Base-by-base conservation (phyloP, 1,140 invertebrate species). In the Cotesia vestalis region DNA sequence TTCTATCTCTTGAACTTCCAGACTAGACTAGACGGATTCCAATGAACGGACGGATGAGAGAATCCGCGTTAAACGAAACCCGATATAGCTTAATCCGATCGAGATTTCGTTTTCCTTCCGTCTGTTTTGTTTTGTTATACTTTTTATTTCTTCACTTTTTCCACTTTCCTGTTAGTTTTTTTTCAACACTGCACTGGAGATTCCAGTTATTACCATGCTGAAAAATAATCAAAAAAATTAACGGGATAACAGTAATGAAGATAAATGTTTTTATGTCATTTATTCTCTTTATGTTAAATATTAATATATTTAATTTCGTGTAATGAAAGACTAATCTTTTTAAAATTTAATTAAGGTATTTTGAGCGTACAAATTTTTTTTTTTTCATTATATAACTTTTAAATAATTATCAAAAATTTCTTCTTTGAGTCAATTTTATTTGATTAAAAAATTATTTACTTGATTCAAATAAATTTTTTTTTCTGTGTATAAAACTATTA, bases 51-150 rank as follows among this genome's bases (percentile, higher is more conserved):
- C 55, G 34, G 60, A 53, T 34, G 36, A 68, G 66, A 68, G 55
- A 68, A 59, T 68, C 55, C 35, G 34, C 66, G 66, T 53, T 68
- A 68, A 68, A 59, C 66, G 66, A 68, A 68, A 68, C 36, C 66
- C 66, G 55, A 46, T 46, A 68, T 68, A 68, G 66, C 53, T 68
- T 68, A 68, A 68, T 68, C 52, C 66, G 52, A 55, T 68, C 40
- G 40, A 52, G 66, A 35, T 59, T 57, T 68, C 55, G 17, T 59
- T 68, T 68, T 57, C 53, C 17, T 52, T 66, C 53, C 53, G 53
- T 57, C 20, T 52, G 40, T 46, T 46, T 46, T 46, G 40, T 46
- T 46, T 46, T 46, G 11, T 46, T 46, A 6, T 27, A 27, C 12
- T 55, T 53, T 68, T 17, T 59, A 27, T n/a, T 59, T 36, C 53